These are phyloP conservation scores for Pachliopta kotzebuea DNA, from an alignment of 2,888 invertebrate species.

Conservation along the genomic window DNA sequence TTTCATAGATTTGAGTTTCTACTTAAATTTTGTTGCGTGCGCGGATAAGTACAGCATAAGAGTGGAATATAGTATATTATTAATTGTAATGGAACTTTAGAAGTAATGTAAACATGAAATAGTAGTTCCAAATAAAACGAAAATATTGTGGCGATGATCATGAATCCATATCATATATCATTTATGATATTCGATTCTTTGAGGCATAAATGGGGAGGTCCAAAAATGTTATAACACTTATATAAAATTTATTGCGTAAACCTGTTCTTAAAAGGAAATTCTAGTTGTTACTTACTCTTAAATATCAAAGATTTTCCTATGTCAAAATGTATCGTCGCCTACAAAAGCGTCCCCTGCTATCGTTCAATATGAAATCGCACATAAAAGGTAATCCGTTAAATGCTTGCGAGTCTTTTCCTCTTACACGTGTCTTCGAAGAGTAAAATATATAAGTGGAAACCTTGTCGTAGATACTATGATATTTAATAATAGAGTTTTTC, in stretches of 20 bases:
- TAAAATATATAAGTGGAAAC: background rate
- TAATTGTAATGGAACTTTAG: too few relatives aligned
- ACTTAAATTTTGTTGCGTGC: too few relatives aligned
- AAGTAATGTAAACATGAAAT: too few relatives aligned
- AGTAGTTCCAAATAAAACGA: too few relatives aligned
- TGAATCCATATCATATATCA: too few relatives aligned
- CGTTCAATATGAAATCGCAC: slow-evolving; percentile 26
- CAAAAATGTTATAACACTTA: background rate
- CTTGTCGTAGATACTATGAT: background rate
- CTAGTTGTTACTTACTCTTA: background rate
- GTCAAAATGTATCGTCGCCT: background rate
- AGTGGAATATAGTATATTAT: too few relatives aligned
- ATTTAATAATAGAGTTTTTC: too few relatives aligned
- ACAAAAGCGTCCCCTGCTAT: slow-evolving; percentile 17
- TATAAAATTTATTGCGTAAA: slow-evolving; percentile 38
- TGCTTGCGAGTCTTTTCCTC: slow-evolving; percentile 23
- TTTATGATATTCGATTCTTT: background rate
- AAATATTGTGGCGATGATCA: too few relatives aligned
- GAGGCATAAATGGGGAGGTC: background rate
- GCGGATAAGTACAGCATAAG: too few relatives aligned
- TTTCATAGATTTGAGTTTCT: too few relatives aligned
- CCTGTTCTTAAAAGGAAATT: background rate
- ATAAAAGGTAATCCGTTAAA: slow-evolving; percentile 34
- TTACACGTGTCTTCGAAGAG: slow-evolving; percentile 17
- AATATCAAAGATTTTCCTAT: background rate